Base-by-base conservation (phyloP, 1,140 invertebrate genomes). In the Orius laevigatus region DNA sequence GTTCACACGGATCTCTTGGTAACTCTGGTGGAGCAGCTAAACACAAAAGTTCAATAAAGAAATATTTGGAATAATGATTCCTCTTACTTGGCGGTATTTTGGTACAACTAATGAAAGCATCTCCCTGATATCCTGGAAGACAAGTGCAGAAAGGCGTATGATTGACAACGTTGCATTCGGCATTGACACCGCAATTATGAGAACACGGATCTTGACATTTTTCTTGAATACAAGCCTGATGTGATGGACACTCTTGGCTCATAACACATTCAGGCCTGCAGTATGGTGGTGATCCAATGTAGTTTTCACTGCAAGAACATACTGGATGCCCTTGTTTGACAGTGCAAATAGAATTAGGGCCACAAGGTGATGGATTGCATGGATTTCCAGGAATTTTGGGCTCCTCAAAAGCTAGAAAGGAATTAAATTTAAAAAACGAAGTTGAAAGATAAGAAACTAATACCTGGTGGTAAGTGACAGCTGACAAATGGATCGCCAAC, bases 141-240 rank as follows among this genome's bases (percentile, higher is more conserved):
- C 86, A 90, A 51, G 73, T 80, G 56, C 86, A 90, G 56, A 80
- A 74, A 2, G 85, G 79, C 9, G 77, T 81, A 58, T 91, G 85
- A 51, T 83, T 82, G 5, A 85, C 73, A 6, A 87, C 81, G 51
- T 77, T 69, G 59, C 87, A 91, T 57, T 78, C 72, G 18, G 81
- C 81, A 64, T 84, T 85, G 46, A 68, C 68, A 19, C 84, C 85
- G 63, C 86, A 91, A 19, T 73, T 73, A 51, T 73, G 70, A 9
- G 69, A 61, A 57, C 85, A 89, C 1, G 84, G 83, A 60, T 85
- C 73, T 36, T 73, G 63, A 61, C 84, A 90, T 67, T 82, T 83
- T 60, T 85, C 79, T 54, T 77, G 76, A 34, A 84, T 74, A 58
- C 84, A 89, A 10, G 82, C 81, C 64, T 78, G 72, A 58, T 84